Conservation (phyloP, 2,113 vertebrate species). For the Cyrtonyx montezumae region DNA sequence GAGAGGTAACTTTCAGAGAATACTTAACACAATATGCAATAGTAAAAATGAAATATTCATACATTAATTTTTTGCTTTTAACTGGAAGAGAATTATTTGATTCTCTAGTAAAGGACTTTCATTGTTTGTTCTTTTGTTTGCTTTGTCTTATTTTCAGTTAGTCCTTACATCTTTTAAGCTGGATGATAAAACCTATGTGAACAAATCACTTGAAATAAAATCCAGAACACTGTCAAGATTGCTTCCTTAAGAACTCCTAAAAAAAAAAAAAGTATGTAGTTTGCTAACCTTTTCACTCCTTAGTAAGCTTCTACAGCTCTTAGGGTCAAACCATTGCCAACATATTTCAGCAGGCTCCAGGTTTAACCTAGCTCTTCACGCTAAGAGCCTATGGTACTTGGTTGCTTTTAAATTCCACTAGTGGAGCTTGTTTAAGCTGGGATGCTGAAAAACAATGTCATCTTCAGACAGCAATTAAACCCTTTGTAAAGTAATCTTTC, state of each 20-base stretch:
- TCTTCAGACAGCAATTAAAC: not conserved
- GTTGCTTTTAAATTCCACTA: not conserved
- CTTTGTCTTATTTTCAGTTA: not conserved
- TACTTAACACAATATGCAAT: not conserved
- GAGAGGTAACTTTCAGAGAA: not conserved
- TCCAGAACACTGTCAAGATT: not conserved
- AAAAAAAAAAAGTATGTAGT: not conserved
- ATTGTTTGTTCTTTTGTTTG: fast-evolving
- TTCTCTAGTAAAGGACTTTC: not conserved
- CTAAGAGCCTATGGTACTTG: fast-evolving
- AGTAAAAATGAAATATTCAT: not conserved
- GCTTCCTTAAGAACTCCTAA: not conserved
- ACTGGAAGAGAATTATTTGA: not conserved
- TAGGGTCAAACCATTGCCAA: not conserved
- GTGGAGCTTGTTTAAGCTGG: not conserved
- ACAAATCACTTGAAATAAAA: not conserved
- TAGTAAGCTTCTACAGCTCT: not conserved
- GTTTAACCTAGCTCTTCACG: not conserved
- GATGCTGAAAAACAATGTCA: not conserved
- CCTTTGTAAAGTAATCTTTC: not conserved
- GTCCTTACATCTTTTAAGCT: not conserved
- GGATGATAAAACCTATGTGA: not conserved
- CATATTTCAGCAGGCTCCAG: not conserved
- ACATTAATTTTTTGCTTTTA: not conserved
- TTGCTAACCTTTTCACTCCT: not conserved